Evolutionary conservation across 1,140 invertebrate genomes (phyloP).

Genomic region (Matsumurasca onukii): DNA sequence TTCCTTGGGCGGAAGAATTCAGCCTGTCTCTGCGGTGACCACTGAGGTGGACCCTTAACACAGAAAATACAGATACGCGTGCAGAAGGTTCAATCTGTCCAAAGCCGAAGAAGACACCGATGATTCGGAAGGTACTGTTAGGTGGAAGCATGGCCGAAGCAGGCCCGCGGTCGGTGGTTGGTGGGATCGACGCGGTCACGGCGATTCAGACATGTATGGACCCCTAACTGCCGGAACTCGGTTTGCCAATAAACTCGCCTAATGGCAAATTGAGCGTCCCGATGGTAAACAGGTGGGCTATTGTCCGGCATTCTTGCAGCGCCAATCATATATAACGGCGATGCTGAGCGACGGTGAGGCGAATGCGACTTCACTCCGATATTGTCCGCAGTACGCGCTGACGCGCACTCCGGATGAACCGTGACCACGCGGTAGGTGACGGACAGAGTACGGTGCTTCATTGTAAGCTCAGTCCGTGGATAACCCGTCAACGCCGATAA

Average conservation of each 20-base stretch:
- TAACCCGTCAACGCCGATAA: too few relatives aligned
- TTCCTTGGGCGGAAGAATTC: too few relatives aligned
- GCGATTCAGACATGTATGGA: constrained; percentile 13
- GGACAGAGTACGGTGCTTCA: too few relatives aligned
- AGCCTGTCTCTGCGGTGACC: too few relatives aligned
- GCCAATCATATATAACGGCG: constrained; percentile 26
- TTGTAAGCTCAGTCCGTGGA: too few relatives aligned
- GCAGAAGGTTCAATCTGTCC: not conserved
- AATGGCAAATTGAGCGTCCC: constrained; percentile 21
- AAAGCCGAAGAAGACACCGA: not conserved
- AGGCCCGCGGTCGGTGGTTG: not conserved
- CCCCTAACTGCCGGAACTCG: constrained; percentile 1
- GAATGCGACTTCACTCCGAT: not conserved
- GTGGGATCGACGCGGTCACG: constrained; percentile 11
- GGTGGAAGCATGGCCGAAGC: not conserved
- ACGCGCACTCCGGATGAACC: too few relatives aligned
- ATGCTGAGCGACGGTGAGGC: constrained; percentile 18
- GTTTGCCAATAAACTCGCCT: constrained; percentile 24
- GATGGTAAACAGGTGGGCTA: constrained; percentile 24
- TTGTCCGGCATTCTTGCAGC: constrained; percentile 14
- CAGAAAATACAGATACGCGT: not conserved
- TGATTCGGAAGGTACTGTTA: not conserved
- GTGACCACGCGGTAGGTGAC: too few relatives aligned
- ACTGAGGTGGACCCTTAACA: not conserved
- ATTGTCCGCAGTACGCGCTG: too few relatives aligned